Percentiles rank a stretch among this genome's conserved stretches.
These are phyloP conservation scores for Charadrius vociferus DNA, from an alignment of 2,113 vertebrate genomes.

Conservation along the genomic window DNA sequence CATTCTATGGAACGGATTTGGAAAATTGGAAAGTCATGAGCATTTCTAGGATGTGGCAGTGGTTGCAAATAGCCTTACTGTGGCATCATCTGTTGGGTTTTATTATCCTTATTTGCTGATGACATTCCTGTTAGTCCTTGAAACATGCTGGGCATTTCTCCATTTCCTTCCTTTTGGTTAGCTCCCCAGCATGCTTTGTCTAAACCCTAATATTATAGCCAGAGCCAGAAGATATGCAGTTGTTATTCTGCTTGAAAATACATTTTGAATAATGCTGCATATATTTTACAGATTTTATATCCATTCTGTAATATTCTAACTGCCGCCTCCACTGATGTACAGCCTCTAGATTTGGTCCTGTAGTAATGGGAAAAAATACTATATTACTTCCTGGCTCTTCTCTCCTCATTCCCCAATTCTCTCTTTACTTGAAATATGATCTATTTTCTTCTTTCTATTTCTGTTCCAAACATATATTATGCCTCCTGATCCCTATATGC, in stretches of 20 bases:
- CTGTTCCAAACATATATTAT: constrained; percentile 37
- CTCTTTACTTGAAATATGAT: constrained; percentile 58
- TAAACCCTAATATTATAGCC: constrained; percentile 23
- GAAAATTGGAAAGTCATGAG: not conserved
- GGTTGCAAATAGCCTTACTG: not conserved
- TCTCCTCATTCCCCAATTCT: constrained; percentile 65
- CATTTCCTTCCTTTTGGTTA: constrained; percentile 18
- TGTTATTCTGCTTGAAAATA: constrained; percentile 50
- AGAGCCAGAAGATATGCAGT: constrained; percentile 3
- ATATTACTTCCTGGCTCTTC: constrained; percentile 60
- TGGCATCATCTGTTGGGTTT: not conserved
- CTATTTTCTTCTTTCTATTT: constrained; percentile 59
- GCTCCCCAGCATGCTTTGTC: constrained; percentile 3
- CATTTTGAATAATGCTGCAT: constrained; percentile 57
- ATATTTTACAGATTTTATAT: constrained; percentile 59
- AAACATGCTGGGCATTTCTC: constrained; percentile 36
- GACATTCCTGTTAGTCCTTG: constrained; percentile 29
- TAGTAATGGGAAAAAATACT: constrained; percentile 58
- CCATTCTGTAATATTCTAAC: constrained; percentile 65
- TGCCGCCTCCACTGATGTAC: constrained; percentile 49
- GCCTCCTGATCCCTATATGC: not conserved
- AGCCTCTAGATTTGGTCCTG: constrained; percentile 50
- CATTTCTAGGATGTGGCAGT: not conserved
- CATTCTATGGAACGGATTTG: not conserved
- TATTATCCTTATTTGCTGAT: constrained; percentile 1